These are phyloP conservation scores for Tapirus indicus DNA, from an alignment of 2,797 vertebrate species.

Conservation along the genomic window DNA sequence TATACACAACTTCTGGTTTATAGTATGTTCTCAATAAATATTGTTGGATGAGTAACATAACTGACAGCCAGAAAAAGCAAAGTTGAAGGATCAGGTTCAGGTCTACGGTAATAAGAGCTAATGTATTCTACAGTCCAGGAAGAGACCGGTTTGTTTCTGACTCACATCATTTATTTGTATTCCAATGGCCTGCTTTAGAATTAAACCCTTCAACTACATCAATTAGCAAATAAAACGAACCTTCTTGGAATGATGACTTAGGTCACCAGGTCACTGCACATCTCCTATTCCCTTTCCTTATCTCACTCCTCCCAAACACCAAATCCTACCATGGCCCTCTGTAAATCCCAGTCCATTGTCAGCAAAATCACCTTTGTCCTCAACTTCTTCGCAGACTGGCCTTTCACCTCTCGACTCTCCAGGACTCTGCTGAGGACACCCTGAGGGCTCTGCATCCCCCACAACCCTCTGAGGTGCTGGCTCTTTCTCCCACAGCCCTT, in stretches of 20 bases:
- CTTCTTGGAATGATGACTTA: not conserved
- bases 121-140: accelerated
- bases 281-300: not conserved
- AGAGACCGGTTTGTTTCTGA: not conserved
- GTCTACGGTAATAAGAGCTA: not conserved
- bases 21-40: not conserved
- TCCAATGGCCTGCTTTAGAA: not conserved
- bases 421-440: not conserved
- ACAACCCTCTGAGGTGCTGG: not conserved
- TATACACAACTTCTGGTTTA: not conserved
- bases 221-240: not conserved
- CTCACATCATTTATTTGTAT: not conserved
- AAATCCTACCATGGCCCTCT: not conserved
- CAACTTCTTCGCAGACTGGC: accelerated
- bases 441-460: accelerated
- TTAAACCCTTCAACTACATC: not conserved
- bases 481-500: not conserved
- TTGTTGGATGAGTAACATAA: not conserved
- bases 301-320: not conserved
- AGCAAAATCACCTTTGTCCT: accelerated
- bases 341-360: not conserved
- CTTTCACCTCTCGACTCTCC: accelerated
- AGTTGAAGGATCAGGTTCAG: not conserved
- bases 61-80: not conserved
- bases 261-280: accelerated